phyloP scores from a whole-genome alignment of 2,888 invertebrate genomes.

The Chrysomela aeneicollis region DNA sequence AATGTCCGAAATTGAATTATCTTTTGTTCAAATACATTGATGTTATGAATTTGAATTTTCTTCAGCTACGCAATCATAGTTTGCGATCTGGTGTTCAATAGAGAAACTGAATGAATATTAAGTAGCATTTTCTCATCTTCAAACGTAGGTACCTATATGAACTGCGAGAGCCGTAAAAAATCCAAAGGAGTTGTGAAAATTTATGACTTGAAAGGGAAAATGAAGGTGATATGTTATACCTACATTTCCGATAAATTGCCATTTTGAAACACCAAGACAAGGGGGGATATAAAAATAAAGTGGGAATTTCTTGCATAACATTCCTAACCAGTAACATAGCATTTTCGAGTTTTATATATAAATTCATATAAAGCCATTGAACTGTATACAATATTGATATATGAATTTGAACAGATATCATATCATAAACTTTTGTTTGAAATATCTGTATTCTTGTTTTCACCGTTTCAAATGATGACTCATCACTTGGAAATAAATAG shows the following conservation, averaged over 20 bases:
- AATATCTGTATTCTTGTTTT: too few species aligned
- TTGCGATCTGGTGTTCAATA: not conserved
- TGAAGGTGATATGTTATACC: not conserved
- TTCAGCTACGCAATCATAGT: not conserved
- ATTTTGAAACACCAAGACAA: not conserved
- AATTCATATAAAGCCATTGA: too few species aligned
- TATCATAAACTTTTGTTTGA: too few species aligned
- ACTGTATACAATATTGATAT: too few species aligned
- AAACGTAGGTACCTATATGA: not conserved
- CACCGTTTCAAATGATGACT: too few species aligned
- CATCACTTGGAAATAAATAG: too few species aligned
- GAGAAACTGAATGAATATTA: not conserved
- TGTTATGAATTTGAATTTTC: too few species aligned
- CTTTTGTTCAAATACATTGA: too few species aligned
- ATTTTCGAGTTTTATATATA: too few species aligned
- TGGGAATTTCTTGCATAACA: not conserved
- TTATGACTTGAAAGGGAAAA: slow-evolving; percentile 1
- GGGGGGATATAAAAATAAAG: not conserved
- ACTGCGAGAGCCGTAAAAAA: not conserved
- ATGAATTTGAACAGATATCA: too few species aligned
- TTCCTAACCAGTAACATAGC: too few species aligned
- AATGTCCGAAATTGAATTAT: too few species aligned
- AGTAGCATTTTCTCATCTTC: not conserved
- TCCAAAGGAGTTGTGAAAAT: not conserved
- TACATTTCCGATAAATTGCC: not conserved